phyloP scores from a whole-genome alignment of 2,888 invertebrate genomes.

The Cerceris ruficornis region DNA sequence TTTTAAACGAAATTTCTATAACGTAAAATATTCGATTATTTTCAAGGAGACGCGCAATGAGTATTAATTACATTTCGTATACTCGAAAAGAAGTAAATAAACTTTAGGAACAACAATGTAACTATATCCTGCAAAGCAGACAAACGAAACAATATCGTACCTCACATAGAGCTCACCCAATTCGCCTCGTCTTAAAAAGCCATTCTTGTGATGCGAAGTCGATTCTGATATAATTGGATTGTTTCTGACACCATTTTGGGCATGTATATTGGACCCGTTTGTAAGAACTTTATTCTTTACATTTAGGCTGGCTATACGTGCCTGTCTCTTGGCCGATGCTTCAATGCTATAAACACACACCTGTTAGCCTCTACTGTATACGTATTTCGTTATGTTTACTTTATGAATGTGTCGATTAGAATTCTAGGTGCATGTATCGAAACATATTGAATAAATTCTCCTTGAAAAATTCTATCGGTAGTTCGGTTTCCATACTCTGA shows the following conservation, averaged over 20 bases:
- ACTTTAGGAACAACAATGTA: conserved; percentile 15
- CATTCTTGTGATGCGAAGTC: conserved; percentile 78
- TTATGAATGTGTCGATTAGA: conserved; percentile 47
- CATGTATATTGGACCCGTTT: conserved; percentile 77
- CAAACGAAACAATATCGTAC: conserved; percentile 79
- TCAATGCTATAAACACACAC: conserved; percentile 80
- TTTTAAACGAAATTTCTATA: background rate
- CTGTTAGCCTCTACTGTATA: conserved; percentile 70
- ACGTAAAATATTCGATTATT: background rate
- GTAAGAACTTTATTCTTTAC: conserved; percentile 79
- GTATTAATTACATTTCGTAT: background rate
- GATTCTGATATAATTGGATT: conserved; percentile 75
- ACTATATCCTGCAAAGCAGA: conserved; percentile 65
- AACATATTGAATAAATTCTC: conserved; percentile 21
- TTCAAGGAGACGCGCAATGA: background rate
- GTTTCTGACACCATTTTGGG: conserved; percentile 75
- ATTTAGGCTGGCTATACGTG: conserved; percentile 77
- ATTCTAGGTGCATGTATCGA: conserved; percentile 38
- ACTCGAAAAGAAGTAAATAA: background rate
- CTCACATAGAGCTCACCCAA: conserved; percentile 82
- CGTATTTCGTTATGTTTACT: conserved; percentile 49
- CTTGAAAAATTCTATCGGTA: conserved; percentile 11
- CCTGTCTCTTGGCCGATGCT: conserved; percentile 77
- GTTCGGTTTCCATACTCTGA: background rate
- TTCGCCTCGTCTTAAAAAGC: conserved; percentile 80